A percentile compares a stretch with the other conserved stretches of the same genome.
Evolutionary conservation across 53 echinoderm and acorn worm genomes (phyloP).

Genomic region (Antedon mediterranea): DNA sequence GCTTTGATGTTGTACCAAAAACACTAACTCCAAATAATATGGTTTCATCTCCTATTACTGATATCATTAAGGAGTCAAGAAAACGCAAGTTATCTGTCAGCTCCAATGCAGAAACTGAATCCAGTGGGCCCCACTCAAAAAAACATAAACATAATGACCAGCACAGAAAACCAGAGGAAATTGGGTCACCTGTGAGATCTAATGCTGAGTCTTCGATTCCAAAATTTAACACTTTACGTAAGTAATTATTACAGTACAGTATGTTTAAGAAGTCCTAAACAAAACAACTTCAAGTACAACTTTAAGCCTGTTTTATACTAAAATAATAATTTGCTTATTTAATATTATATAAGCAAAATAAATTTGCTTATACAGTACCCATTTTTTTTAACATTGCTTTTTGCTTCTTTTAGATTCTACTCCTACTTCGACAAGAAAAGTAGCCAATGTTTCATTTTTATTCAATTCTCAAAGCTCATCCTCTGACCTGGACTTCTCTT

Average conservation of each 20-base stretch:
- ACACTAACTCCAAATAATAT: background rate
- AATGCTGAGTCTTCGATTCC: too few species aligned
- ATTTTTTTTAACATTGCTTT: too few species aligned
- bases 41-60: background rate
- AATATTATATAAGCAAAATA: too few species aligned
- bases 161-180: background rate
- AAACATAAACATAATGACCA: background rate
- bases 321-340: too few species aligned
- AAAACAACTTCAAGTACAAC: too few species aligned
- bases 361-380: too few species aligned
- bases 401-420: background rate
- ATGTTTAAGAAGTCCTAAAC: too few species aligned
- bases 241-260: too few species aligned
- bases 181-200: background rate
- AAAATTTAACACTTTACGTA: too few species aligned
- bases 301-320: too few species aligned
- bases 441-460: background rate
- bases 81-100: background rate
- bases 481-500: background rate
- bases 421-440: background rate
- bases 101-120: background rate
- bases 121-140: background rate
- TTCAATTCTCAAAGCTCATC: background rate
- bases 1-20: background rate
- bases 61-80: background rate